Evolutionary conservation across 2,888 invertebrate species (phyloP).

Genomic region (Pseudococcus viburni): DNA sequence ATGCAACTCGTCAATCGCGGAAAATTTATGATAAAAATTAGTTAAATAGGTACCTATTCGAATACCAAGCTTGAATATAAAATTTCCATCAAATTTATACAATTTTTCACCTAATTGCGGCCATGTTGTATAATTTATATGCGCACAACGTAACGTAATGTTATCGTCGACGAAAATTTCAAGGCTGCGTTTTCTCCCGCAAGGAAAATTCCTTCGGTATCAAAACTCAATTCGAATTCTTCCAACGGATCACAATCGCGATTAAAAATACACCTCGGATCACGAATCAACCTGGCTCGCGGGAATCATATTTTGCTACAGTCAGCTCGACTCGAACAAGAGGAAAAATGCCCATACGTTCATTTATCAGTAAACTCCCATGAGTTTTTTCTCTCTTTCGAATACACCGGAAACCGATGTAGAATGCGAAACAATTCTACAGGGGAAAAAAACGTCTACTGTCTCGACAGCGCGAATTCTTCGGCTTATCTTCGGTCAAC

Average conservation of each 20-base stretch:
- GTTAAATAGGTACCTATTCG: too few relatives aligned
- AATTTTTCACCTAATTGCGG: background rate
- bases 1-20: background rate
- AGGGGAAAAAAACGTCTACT: background rate
- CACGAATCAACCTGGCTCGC: background rate
- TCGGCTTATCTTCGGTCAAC: slow-evolving; percentile 4
- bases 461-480: background rate
- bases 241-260: too few relatives aligned
- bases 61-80: background rate
- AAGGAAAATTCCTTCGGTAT: background rate
- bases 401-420: background rate
- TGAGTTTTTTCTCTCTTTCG: too few relatives aligned
- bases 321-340: background rate
- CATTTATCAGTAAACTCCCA: background rate
- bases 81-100: background rate
- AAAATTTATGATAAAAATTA: background rate
- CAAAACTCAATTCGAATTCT: background rate
- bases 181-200: background rate
- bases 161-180: slow-evolving; percentile 7
- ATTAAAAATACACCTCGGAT: too few relatives aligned
- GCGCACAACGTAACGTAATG: background rate
- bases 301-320: background rate
- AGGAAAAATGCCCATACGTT: slow-evolving; percentile 1
- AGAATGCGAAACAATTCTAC: background rate
- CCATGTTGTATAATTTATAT: background rate